Evolutionary conservation across 2,797 vertebrate genomes (phyloP).

Genomic region (Chelidonichthys spinosus): DNA sequence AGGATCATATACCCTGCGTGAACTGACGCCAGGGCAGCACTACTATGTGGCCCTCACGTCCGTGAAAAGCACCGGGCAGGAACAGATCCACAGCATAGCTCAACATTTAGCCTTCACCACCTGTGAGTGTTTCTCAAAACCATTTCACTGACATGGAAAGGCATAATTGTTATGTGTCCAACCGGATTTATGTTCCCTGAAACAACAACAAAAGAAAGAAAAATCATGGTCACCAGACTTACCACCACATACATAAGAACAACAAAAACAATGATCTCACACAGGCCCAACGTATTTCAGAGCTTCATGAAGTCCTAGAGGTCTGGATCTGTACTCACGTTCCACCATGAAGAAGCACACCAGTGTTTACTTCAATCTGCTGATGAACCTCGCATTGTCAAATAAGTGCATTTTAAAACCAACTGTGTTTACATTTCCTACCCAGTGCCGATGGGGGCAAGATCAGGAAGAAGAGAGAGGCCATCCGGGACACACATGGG

Average conservation of each 20-base stretch:
- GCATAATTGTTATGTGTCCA: too few relatives aligned
- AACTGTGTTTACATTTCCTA: slow-evolving; percentile 6
- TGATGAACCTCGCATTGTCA: neutral
- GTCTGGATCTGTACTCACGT: too few relatives aligned
- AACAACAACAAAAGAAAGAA: too few relatives aligned
- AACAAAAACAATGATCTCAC: too few relatives aligned
- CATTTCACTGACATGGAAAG: too few relatives aligned
- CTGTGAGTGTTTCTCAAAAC: slow-evolving; percentile 81
- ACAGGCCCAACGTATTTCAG: too few relatives aligned
- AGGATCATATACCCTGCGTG: slow-evolving; percentile 87
- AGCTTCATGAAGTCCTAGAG: too few relatives aligned
- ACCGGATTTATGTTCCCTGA: too few relatives aligned
- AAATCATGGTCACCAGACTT: too few relatives aligned
- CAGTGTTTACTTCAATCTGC: neutral
- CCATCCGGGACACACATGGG: slow-evolving; percentile 40
- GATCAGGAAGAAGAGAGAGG: slow-evolving; percentile 71
- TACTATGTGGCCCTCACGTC: slow-evolving; percentile 90
- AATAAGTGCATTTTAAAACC: neutral
- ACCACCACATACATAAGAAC: too few relatives aligned
- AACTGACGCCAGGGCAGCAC: slow-evolving; percentile 88
- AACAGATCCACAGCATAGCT: slow-evolving; percentile 91
- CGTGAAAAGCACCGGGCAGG: slow-evolving; percentile 85
- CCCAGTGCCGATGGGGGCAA: slow-evolving; percentile 78
- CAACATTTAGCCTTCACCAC: slow-evolving; percentile 89
- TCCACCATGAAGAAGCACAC: neutral